Conservation (phyloP, 2,113 vertebrate genomes). For the Protobothrops mucrosquamatus region DNA sequence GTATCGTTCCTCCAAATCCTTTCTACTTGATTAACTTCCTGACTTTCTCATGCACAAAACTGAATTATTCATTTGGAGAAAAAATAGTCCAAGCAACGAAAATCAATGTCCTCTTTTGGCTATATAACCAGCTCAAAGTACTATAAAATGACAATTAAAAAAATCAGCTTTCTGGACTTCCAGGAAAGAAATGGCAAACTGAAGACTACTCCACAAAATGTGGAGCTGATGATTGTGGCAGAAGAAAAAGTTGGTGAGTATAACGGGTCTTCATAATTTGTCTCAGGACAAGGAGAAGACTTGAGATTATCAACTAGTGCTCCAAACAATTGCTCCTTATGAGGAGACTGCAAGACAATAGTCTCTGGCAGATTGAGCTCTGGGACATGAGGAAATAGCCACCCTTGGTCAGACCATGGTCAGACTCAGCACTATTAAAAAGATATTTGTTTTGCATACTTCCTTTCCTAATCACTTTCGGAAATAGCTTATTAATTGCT, state of each 20-base stretch:
- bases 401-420: neutral
- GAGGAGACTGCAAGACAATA: neutral
- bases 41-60: neutral
- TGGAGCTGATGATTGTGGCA: neutral
- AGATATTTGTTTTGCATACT: neutral
- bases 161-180: neutral
- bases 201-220: neutral
- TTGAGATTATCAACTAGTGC: neutral
- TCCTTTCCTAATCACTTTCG: neutral
- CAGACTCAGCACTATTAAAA: neutral
- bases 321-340: neutral
- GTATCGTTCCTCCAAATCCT: neutral
- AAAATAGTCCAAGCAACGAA: neutral
- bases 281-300: neutral
- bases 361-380: neutral
- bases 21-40: neutral
- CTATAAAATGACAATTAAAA: neutral
- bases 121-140: neutral
- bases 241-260: neutral
- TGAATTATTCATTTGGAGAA: neutral
- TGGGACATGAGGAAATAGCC: neutral
- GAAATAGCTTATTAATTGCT: neutral
- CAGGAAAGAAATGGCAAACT: neutral
- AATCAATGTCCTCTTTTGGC: neutral
- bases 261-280: neutral